phyloP scores from a whole-genome alignment of 2,888 invertebrate genomes.

The Orthosia gracilis region DNA sequence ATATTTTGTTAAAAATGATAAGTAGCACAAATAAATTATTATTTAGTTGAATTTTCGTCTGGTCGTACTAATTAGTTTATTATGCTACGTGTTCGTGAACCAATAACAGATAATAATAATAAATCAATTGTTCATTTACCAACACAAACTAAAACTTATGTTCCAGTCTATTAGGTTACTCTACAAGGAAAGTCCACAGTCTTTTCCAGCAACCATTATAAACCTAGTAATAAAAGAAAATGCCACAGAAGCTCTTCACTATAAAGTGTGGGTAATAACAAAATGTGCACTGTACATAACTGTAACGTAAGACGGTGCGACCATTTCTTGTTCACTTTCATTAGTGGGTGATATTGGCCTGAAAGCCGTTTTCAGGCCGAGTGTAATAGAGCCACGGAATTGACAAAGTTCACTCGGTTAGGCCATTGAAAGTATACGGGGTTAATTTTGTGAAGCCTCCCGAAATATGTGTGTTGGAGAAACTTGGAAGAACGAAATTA shows the following conservation, averaged over 20 bases:
- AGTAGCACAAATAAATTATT: too few species aligned
- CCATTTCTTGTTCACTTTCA: constrained; percentile 80
- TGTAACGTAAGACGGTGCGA: constrained; percentile 67
- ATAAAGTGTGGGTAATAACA: constrained; percentile 48
- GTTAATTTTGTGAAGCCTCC: constrained; percentile 27
- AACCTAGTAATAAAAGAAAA: constrained; percentile 51
- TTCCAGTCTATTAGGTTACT: neutral
- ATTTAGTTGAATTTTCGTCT: too few species aligned
- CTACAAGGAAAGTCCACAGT: constrained; percentile 2
- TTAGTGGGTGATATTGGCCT: constrained; percentile 78
- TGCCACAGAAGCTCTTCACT: constrained; percentile 31
- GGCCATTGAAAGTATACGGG: constrained; percentile 30
- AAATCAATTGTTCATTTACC: neutral
- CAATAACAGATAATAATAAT: neutral
- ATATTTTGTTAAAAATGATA: constrained; percentile 1
- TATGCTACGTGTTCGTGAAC: neutral
- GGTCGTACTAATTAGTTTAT: neutral
- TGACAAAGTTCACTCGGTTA: constrained; percentile 58
- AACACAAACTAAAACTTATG: constrained; percentile 6
- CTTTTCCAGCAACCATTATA: constrained; percentile 23
- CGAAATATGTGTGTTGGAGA: constrained; percentile 23
- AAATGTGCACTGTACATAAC: constrained; percentile 64
- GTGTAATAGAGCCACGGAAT: constrained; percentile 63
- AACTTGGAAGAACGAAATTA: constrained; percentile 20
- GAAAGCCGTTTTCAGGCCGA: constrained; percentile 54